phyloP scores from a whole-genome alignment of 2,797 vertebrate species.

The Gymnodraco acuticeps region DNA sequence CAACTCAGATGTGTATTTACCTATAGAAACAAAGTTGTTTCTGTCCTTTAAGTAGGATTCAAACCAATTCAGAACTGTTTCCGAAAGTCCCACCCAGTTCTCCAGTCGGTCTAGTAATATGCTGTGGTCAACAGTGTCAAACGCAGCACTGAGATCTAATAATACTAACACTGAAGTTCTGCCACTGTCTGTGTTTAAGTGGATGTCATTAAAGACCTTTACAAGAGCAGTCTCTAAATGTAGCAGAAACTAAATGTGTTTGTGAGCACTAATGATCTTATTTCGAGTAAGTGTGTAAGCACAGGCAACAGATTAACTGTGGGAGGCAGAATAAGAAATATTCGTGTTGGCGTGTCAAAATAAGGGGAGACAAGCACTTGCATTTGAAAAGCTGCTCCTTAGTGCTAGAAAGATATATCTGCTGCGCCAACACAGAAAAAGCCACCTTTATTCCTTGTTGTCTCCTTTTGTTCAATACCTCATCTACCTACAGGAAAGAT shows the following conservation, averaged over 20 bases:
- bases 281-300: constrained; percentile 38
- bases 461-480: constrained; percentile 69
- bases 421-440: constrained; percentile 49
- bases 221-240: too few relatives aligned
- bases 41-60: too few relatives aligned
- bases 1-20: too few relatives aligned
- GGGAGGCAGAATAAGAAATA: constrained; percentile 67
- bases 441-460: constrained; percentile 49
- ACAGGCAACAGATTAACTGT: constrained; percentile 72
- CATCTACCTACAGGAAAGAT: constrained; percentile 66
- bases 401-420: constrained; percentile 34
- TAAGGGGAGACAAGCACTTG: constrained; percentile 41
- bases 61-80: too few relatives aligned
- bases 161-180: too few relatives aligned
- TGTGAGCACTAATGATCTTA: constrained; percentile 24
- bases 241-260: constrained; percentile 19
- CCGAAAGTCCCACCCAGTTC: too few relatives aligned
- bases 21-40: too few relatives aligned
- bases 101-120: too few relatives aligned
- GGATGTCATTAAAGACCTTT: too few relatives aligned
- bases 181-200: too few relatives aligned
- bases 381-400: constrained; percentile 62
- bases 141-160: too few relatives aligned
- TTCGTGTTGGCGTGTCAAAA: constrained; percentile 58
- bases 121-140: too few relatives aligned